A percentile compares a stretch with the other conserved stretches of the same genome.
These are phyloP conservation scores for Cotesia chilonis DNA, from an alignment of 1,140 invertebrate genomes.

Conservation along the genomic window DNA sequence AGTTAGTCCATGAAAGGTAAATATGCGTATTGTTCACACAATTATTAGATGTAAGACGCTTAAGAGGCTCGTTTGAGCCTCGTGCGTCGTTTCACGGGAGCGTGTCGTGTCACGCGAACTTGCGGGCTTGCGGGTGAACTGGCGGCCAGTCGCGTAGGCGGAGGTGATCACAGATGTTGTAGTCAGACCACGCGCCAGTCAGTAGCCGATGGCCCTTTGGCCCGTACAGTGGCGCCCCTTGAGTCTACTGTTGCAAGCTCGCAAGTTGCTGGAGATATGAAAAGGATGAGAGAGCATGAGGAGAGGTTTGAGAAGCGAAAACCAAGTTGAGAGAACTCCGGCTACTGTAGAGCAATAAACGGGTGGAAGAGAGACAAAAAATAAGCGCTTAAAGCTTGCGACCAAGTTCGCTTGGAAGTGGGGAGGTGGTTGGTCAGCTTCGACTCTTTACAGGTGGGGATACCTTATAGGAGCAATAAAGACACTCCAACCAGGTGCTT, in stretches of 20 bases:
- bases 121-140: constrained; percentile 67
- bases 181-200: constrained; percentile 57
- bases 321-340: constrained; percentile 21
- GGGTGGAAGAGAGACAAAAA: constrained; percentile 14
- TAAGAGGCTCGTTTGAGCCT: constrained; percentile 48
- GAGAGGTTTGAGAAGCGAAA: constrained; percentile 33
- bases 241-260: constrained; percentile 52
- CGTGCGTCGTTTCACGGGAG: constrained; percentile 45
- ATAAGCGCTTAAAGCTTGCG: constrained; percentile 33
- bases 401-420: constrained; percentile 18
- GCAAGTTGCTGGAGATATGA: constrained; percentile 37
- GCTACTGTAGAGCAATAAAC: not conserved
- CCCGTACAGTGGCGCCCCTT: constrained; percentile 63
- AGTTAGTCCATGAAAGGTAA: not conserved
- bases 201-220: constrained; percentile 53
- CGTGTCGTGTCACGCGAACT: constrained; percentile 65
- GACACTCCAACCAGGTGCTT: not conserved
- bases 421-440: constrained; percentile 15
- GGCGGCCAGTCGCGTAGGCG: constrained; percentile 62
- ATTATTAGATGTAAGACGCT: constrained; percentile 42
- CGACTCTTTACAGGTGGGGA: constrained; percentile 26
- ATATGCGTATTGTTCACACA: constrained; percentile 25
- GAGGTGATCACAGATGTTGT: constrained; percentile 64
- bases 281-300: constrained; percentile 27
- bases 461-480: not conserved